Base-by-base conservation (phyloP, 2,888 invertebrate species). In the Ligdia adustata region DNA sequence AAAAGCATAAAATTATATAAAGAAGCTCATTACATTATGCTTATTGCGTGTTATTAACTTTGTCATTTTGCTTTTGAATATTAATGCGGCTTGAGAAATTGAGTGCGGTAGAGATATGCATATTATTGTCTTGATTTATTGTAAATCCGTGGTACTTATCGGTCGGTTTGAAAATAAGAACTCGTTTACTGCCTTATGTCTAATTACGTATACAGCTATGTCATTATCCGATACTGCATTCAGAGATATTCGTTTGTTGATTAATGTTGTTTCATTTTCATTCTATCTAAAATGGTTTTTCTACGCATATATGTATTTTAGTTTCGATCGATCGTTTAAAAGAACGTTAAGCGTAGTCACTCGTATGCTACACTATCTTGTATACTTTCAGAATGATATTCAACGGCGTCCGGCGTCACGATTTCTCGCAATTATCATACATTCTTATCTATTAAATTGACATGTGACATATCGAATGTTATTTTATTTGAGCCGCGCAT, bases 401-500 rank as follows among this genome's bases (percentile, higher is more conserved):
- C 37, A 40, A 54, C 20, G 45, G 38, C 13, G 16, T 37, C 29
- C 28, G 39, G 41, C 31, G 38, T 14, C 39, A 56, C 47, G 46
- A 62, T 63, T 58, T 54, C 45, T 51, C 51, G 58, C 55, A 61
- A 48, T 61, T 61, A 69, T 68, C 69, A 47, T 47, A 62, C 61
- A 46, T 56, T 68, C 51, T 72, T 74, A 81, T 81, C 81, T 69
- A 62, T 20, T 47, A 62, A 64, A 72, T 70, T 75, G 82, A 81
- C 80, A 64, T 57, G 68, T 78, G 82, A 78, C 82, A 76, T 72
- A 72, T 79, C 64, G 69, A 70, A 75, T 72, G 71, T 60, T 60
- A 66, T 71, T 79, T 78, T 72, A 69, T 72, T 72, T 69, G 68
- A 72, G 62, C 62, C 60, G 60, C 69, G 66, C 66, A 74, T 78